Base-by-base conservation (phyloP, 2,888 invertebrate species). In the Melieria crassipennis region DNA sequence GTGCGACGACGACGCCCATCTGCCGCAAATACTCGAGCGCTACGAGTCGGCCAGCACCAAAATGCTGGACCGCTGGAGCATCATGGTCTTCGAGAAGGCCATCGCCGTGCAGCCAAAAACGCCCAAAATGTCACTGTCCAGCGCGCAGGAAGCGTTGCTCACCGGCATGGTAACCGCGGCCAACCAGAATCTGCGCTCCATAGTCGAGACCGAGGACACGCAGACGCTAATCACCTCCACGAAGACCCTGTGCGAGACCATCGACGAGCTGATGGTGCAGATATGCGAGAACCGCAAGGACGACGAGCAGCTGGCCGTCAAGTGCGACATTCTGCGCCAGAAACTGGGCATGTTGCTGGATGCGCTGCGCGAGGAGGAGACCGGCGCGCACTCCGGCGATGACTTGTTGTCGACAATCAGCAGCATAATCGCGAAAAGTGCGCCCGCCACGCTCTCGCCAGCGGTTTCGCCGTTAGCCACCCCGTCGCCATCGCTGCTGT, bases 41-140 rank as follows among this genome's bases (percentile, higher is more conserved):
- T 96, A 98, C 85, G 98, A 98, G 87, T 93, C 94, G 79, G 97
- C 98, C n/a, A 94, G 97, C 83, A 97, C 97, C 67, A 98, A 97
- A 88, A 98, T 98, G 94, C 89, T 99, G 65, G 98, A 98, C 86
- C 92, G 98, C 79, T 98, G 98, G 98, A 96, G 97, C 82, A 95
- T 98, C 78, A 95, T 97, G 95, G 95, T 96, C 7, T 97, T 95
- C 83, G 94, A 95, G 85, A 90, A 94, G 68, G 90, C 91, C 73
- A 90, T 91, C 70, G 89, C 93, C 0, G 87, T 93, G 79, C 77
- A 75, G 61, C 84, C 84, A 3, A 86, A 85, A 63, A 88, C 91
- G 7, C 87, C 87, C 50, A 87, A 87, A 56, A 85, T 87, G 82
- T 90, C 90, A 1, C 81, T 88, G 47, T 87, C 87, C 46, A 85